phyloP scores from a whole-genome alignment of 2,888 invertebrate species.

The Nudaria mundana region DNA sequence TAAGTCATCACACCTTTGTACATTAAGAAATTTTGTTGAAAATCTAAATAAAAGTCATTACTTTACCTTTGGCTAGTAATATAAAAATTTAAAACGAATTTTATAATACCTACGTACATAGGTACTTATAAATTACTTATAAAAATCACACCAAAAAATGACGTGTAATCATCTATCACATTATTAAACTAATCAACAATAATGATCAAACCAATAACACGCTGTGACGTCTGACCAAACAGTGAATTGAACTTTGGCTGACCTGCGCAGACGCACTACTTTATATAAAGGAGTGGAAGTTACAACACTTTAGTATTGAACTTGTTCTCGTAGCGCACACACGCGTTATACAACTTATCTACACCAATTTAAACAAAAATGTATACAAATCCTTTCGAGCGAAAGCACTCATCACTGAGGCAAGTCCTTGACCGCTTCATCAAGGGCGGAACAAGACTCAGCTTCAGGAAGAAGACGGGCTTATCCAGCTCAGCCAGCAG shows the following conservation, averaged over 20 bases:
- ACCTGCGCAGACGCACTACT: conserved; percentile 48
- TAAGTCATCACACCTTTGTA: too few relatives aligned
- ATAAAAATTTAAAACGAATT: neutral
- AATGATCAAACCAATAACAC: conserved; percentile 37
- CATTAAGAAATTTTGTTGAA: too few relatives aligned
- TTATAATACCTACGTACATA: too few relatives aligned
- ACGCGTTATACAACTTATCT: conserved; percentile 37
- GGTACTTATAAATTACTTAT: too few relatives aligned
- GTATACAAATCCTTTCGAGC: conserved; percentile 86
- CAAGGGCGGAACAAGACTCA: conserved; percentile 63
- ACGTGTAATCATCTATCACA: neutral
- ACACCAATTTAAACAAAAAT: conserved; percentile 45
- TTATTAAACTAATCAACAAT: conserved; percentile 25
- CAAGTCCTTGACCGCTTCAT: conserved; percentile 84
- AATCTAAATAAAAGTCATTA: too few relatives aligned
- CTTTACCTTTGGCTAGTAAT: too few relatives aligned
- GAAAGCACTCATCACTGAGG: conserved; percentile 85
- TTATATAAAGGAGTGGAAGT: conserved; percentile 51
- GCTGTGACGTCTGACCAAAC: conserved; percentile 39
- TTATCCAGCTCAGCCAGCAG: conserved; percentile 45
- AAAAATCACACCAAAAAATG: neutral
- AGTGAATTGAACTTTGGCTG: conserved; percentile 42
- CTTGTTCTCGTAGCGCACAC: conserved; percentile 35
- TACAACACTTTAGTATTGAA: conserved; percentile 34
- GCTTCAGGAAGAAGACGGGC: conserved; percentile 60